Evolutionary conservation across 2,888 invertebrate genomes (phyloP).

Genomic region (Xanthorhoe designata): DNA sequence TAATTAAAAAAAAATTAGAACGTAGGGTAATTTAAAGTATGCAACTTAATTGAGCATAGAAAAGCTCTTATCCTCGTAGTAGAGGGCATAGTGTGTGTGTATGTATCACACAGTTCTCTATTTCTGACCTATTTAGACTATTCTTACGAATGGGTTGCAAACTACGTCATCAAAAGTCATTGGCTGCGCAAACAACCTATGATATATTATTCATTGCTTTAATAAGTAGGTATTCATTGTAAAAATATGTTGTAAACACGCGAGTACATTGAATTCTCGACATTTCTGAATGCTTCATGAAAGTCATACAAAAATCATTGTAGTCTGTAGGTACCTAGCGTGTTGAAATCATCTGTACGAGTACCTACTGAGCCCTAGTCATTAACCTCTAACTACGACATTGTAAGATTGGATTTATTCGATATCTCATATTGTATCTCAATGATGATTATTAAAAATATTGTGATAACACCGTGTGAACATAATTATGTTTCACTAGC

Average conservation of each 20-base stretch:
- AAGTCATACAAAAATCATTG: constrained; percentile 32
- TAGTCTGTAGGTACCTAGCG: constrained; percentile 22
- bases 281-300: constrained; percentile 27
- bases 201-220: constrained; percentile 39
- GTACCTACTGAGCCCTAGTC: constrained; percentile 10
- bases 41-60: too few relatives aligned
- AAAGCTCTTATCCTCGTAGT: too few relatives aligned
- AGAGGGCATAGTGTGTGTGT: background rate
- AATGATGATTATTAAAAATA: background rate
- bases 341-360: constrained; percentile 30
- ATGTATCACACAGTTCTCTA: constrained; percentile 25
- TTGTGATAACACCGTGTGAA: background rate
- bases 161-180: constrained; percentile 54
- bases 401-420: background rate
- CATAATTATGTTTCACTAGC: background rate
- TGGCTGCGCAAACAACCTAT: constrained; percentile 44
- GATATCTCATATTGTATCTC: background rate
- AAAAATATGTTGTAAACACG: constrained; percentile 35
- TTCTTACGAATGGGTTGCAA: constrained; percentile 48
- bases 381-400: constrained; percentile 12
- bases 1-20: background rate
- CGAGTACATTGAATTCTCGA: constrained; percentile 29
- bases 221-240: constrained; percentile 31
- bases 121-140: constrained; percentile 43
- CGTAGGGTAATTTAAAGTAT: too few relatives aligned